phyloP scores from a whole-genome alignment of 2,888 invertebrate genomes.

The Tupiocoris notatus region DNA sequence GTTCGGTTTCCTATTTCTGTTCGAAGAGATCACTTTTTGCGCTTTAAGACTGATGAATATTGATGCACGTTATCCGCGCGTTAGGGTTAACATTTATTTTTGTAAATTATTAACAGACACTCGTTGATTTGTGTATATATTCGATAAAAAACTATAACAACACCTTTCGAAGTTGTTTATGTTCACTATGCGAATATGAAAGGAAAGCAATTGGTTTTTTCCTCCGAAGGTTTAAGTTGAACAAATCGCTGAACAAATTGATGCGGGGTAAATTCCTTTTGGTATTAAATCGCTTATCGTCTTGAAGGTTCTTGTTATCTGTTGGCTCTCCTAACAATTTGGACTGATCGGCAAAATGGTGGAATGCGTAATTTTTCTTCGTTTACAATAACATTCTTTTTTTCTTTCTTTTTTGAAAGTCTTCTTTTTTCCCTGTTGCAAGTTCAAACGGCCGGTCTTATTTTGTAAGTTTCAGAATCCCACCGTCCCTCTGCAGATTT shows the following conservation, averaged over 20 bases:
- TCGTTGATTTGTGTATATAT: slow-evolving; percentile 37
- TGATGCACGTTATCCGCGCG: slow-evolving; percentile 10
- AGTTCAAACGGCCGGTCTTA: too few relatives aligned
- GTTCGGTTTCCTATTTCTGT: background rate
- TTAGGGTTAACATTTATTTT: slow-evolving; percentile 39
- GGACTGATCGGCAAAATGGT: too few relatives aligned
- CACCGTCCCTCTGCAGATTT: too few relatives aligned
- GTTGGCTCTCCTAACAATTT: slow-evolving; percentile 9
- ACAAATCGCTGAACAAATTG: slow-evolving; percentile 30
- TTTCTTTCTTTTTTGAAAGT: too few relatives aligned
- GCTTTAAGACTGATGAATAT: slow-evolving; percentile 36
- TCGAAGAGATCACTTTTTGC: slow-evolving; percentile 34
- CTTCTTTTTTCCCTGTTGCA: too few relatives aligned
- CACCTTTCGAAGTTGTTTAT: background rate
- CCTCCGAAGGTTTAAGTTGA: slow-evolving; percentile 27
- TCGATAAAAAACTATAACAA: slow-evolving; percentile 4
- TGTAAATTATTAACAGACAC: slow-evolving; percentile 27
- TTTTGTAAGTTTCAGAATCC: too few relatives aligned
- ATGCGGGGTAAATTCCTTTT: slow-evolving; percentile 13
- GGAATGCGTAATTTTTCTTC: too few relatives aligned
- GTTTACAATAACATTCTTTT: too few relatives aligned
- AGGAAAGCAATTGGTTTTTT: slow-evolving; percentile 12
- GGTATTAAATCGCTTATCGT: slow-evolving; percentile 1
- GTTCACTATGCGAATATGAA: slow-evolving; percentile 12
- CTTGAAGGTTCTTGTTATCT: slow-evolving; percentile 30